These are phyloP conservation scores for Sthenelais limicola DNA, from an alignment of 2,888 invertebrate species.

Conservation along the genomic window DNA sequence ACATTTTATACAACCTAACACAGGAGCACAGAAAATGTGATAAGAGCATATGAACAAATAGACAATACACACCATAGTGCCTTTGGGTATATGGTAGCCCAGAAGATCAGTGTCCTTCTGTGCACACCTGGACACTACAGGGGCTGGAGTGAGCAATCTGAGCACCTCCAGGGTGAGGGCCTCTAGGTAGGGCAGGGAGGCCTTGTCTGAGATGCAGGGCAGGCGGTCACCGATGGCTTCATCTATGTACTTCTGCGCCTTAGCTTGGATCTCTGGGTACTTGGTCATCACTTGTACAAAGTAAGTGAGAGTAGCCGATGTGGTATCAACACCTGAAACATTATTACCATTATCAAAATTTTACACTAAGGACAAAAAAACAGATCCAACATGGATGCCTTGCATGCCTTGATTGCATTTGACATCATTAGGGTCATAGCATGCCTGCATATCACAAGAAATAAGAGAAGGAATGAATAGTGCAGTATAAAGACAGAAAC, in stretches of 20 bases:
- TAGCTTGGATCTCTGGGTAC: conserved; percentile 9
- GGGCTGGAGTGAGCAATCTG: neutral
- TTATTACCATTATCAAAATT: too few species aligned
- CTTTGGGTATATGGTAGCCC: conserved; percentile 12
- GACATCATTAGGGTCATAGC: conserved; percentile 19
- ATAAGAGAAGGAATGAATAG: too few species aligned
- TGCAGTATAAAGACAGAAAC: too few species aligned
- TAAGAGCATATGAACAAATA: too few species aligned
- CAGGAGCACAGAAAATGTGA: too few species aligned
- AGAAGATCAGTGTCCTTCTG: neutral
- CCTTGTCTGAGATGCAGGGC: conserved; percentile 8
- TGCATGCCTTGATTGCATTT: neutral
- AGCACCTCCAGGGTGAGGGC: conserved; percentile 11
- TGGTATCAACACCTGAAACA: conserved; percentile 8
- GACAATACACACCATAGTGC: conserved; percentile 13
- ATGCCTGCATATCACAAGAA: conserved; percentile 5
- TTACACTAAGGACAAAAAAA: too few species aligned
- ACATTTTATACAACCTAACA: too few species aligned
- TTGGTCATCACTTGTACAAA: neutral
- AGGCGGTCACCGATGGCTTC: conserved; percentile 15
- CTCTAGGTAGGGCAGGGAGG: conserved; percentile 20
- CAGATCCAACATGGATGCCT: too few species aligned
- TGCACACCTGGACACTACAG: neutral
- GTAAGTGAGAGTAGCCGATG: neutral
- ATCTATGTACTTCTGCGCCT: conserved; percentile 5